Percentiles rank a stretch among this genome's conserved stretches.
phyloP scores from a whole-genome alignment of 2,888 invertebrate species.

The Keiferia lycopersicella region DNA sequence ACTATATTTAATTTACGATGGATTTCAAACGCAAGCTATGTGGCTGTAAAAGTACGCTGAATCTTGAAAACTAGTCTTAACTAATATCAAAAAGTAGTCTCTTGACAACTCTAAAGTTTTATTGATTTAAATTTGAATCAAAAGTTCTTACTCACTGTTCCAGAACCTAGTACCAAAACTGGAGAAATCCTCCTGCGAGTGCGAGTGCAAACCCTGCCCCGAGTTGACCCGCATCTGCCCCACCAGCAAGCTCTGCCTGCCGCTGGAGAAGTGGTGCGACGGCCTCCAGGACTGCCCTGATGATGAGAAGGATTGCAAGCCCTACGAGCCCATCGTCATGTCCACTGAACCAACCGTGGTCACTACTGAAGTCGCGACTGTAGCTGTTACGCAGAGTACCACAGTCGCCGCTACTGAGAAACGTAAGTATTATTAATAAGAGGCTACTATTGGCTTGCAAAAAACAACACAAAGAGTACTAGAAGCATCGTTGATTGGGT shows the following conservation, averaged over 20 bases:
- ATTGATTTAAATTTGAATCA: too few species aligned
- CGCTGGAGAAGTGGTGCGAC: constrained; percentile 88
- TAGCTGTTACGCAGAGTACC: constrained; percentile 31
- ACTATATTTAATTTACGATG: too few species aligned
- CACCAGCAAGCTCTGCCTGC: constrained; percentile 87
- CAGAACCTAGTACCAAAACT: constrained; percentile 81
- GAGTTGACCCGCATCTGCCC: constrained; percentile 85
- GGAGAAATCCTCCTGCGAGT: constrained; percentile 83
- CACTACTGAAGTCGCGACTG: constrained; percentile 44
- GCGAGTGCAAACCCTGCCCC: constrained; percentile 87
- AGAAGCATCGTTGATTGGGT: too few species aligned
- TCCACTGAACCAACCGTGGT: constrained; percentile 49
- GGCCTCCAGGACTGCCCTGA: constrained; percentile 91
- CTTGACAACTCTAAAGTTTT: too few species aligned
- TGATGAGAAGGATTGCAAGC: constrained; percentile 86
- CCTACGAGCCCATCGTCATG: constrained; percentile 37
- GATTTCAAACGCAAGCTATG: too few species aligned
- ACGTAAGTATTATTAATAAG: constrained; percentile 45
- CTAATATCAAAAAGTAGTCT: too few species aligned
- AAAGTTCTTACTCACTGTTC: too few species aligned
- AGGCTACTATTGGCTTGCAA: too few species aligned
- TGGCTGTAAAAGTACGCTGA: neutral
- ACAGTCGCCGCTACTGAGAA: constrained; percentile 41
- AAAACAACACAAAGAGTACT: too few species aligned
- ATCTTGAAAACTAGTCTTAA: too few species aligned